phyloP scores from a whole-genome alignment of 1,140 invertebrate species.

The Arion vulgaris region DNA sequence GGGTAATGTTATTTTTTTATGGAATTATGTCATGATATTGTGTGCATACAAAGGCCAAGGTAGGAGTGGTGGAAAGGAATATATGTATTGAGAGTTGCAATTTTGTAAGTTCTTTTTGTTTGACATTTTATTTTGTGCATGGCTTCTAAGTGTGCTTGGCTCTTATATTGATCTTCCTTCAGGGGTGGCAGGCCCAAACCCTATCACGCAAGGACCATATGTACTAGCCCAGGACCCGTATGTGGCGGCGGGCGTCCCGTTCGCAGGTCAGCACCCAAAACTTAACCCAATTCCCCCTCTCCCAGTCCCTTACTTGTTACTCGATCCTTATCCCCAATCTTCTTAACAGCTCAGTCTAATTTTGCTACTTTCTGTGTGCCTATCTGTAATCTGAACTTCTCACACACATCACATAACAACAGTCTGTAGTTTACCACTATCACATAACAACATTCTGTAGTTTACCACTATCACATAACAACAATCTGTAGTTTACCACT shows the following conservation, averaged over 20 bases:
- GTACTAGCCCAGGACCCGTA: conserved; percentile 40
- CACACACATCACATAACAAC: too few species aligned
- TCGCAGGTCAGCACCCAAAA: conserved; percentile 41
- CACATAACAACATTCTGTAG: too few species aligned
- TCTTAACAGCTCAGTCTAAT: conserved; percentile 15
- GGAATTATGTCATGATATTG: too few species aligned
- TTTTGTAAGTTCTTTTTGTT: background rate
- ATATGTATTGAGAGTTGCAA: background rate
- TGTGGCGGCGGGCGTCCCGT: conserved; percentile 40
- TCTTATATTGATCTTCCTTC: conserved; percentile 33
- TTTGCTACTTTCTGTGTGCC: background rate
- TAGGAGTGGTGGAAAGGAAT: too few species aligned
- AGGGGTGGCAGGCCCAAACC: conserved; percentile 41
- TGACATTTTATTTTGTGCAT: conserved; percentile 32
- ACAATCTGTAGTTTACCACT: too few species aligned
- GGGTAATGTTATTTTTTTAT: too few species aligned
- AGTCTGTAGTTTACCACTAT: too few species aligned
- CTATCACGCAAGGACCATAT: conserved; percentile 41
- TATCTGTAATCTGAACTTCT: background rate
- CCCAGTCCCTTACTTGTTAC: background rate
- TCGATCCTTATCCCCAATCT: too few species aligned
- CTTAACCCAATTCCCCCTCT: background rate
- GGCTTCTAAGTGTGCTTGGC: conserved; percentile 42
- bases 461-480: too few species aligned
- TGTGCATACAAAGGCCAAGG: too few species aligned